These are phyloP conservation scores for Apamea sordens DNA, from an alignment of 2,888 invertebrate genomes.

Conservation along the genomic window DNA sequence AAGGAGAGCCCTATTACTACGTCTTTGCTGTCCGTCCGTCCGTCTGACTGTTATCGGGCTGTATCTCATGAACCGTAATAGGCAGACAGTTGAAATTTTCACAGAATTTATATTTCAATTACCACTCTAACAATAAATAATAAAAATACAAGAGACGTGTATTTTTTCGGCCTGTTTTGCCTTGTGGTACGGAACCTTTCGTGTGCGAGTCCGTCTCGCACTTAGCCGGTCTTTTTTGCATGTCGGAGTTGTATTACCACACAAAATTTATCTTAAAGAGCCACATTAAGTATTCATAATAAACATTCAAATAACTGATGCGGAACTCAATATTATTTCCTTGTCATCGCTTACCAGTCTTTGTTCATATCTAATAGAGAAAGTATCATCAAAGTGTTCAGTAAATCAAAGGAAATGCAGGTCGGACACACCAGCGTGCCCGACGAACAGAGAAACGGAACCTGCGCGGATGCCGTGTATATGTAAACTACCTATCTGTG, in stretches of 20 bases:
- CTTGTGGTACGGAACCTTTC: background rate
- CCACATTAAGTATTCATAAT: slow-evolving; percentile 21
- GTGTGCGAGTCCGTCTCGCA: background rate
- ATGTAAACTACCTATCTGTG: slow-evolving; percentile 26
- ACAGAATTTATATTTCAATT: background rate
- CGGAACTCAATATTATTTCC: slow-evolving; percentile 33
- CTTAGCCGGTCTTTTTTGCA: background rate
- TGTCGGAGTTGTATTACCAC: slow-evolving; percentile 1
- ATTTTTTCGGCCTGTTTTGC: background rate
- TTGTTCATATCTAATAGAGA: slow-evolving; percentile 44
- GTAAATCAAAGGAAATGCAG: slow-evolving; percentile 66
- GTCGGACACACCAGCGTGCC: slow-evolving; percentile 50
- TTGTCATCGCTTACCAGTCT: slow-evolving; percentile 17
- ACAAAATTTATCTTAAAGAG: slow-evolving; percentile 6
- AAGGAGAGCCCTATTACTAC: background rate
- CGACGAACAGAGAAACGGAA: slow-evolving; percentile 53
- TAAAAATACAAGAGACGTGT: background rate
- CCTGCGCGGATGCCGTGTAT: slow-evolving; percentile 54
- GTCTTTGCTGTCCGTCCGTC: background rate
- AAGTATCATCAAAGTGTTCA: slow-evolving; percentile 59
- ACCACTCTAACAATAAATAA: background rate
- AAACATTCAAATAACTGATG: slow-evolving; percentile 31
- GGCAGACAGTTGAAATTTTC: background rate
- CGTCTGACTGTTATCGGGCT: background rate
- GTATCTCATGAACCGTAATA: background rate